Evolutionary conservation across 2,797 vertebrate genomes (phyloP).

Genomic region (Anabacerthia variegaticeps): DNA sequence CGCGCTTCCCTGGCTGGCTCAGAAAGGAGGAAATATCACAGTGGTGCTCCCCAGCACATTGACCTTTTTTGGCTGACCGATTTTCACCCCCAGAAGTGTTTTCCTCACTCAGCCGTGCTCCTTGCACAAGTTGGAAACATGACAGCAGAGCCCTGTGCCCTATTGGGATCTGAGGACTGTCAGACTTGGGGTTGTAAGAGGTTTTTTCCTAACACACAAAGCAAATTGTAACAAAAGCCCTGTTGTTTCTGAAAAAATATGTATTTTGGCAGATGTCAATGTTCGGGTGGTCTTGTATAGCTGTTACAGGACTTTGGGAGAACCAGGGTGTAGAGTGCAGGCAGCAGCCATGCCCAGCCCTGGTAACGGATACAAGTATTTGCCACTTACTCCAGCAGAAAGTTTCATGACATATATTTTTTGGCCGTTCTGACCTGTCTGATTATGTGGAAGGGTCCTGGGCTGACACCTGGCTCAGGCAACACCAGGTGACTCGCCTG

Average conservation of each 20-base stretch:
- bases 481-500: not conserved
- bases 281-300: not conserved
- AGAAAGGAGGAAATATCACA: fast-evolving
- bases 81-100: not conserved
- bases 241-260: not conserved
- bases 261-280: not conserved
- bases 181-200: not conserved
- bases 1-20: fast-evolving
- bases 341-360: not conserved
- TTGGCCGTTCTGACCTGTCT: not conserved
- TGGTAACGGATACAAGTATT: not conserved
- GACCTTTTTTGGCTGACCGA: not conserved
- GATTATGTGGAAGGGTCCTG: not conserved
- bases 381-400: not conserved
- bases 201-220: not conserved
- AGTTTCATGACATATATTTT: not conserved
- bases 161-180: not conserved
- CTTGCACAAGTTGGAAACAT: fast-evolving
- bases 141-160: not conserved
- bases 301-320: not conserved
- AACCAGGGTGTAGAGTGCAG: not conserved
- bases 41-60: fast-evolving
- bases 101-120: not conserved
- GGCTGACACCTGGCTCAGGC: not conserved
- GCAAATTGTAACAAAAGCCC: not conserved